Evolutionary conservation across 2,888 invertebrate genomes (phyloP).

Genomic region (Abrostola tripartita): DNA sequence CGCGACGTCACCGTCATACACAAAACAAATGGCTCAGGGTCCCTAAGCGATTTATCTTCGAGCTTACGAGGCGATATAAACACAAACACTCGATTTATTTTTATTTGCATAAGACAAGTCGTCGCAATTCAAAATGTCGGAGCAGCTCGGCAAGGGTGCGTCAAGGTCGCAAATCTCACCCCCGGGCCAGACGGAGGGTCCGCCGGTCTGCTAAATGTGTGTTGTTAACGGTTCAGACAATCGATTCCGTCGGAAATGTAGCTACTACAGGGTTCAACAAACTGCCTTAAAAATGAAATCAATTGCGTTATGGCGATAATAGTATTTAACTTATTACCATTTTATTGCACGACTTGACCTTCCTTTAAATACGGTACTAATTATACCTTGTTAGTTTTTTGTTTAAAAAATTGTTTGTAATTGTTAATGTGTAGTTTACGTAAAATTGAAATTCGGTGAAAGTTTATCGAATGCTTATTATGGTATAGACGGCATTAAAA

Average conservation of each 20-base stretch:
- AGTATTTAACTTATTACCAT: constrained; percentile 11
- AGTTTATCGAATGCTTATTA: neutral
- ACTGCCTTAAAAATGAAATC: constrained; percentile 45
- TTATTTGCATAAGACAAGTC: constrained; percentile 10
- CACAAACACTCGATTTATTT: constrained; percentile 52
- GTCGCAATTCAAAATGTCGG: constrained; percentile 20
- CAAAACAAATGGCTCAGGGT: constrained; percentile 60
- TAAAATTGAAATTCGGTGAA: no score
- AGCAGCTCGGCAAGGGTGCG: constrained; percentile 60
- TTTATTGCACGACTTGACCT: constrained; percentile 21
- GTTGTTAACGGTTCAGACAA: constrained; percentile 62
- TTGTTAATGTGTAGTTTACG: no score
- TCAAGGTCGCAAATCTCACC: constrained; percentile 77
- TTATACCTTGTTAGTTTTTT: no score
- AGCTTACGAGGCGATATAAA: constrained; percentile 54
- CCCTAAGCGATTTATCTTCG: constrained; percentile 59
- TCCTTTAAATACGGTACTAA: constrained; percentile 18
- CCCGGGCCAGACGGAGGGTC: constrained; percentile 79
- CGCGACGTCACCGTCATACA: constrained; percentile 51
- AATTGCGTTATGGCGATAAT: constrained; percentile 28
- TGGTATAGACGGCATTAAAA: constrained; percentile 6
- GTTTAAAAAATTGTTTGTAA: no score
- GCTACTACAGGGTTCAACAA: constrained; percentile 30
- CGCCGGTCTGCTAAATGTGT: constrained; percentile 56
- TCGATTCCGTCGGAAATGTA: constrained; percentile 57